Conservation (phyloP, 1,140 invertebrate species). For the Maniola jurtina region DNA sequence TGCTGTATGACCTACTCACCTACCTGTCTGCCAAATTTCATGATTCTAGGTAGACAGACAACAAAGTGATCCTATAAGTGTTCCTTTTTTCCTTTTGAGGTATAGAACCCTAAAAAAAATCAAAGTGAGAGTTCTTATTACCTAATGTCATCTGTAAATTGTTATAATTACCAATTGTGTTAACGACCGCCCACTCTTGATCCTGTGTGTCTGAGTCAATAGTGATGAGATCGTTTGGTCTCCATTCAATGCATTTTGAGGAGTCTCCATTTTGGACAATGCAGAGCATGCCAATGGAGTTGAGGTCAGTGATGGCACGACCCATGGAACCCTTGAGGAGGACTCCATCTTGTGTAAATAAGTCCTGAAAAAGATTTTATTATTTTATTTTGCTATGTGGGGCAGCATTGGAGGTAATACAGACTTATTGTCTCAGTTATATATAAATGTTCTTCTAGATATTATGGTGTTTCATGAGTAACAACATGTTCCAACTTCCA, state of each 20-base stretch:
- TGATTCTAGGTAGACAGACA: too few relatives aligned
- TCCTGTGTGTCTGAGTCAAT: constrained; percentile 87
- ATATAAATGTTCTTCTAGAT: too few relatives aligned
- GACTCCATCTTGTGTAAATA: constrained; percentile 83
- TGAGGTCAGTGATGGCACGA: constrained; percentile 79
- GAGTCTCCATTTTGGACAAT: constrained; percentile 76
- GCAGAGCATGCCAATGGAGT: constrained; percentile 81
- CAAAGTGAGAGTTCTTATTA: too few relatives aligned
- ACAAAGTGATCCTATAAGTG: too few relatives aligned
- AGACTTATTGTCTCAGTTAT: too few relatives aligned
- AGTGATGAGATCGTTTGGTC: constrained; percentile 85
- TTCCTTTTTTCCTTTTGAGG: too few relatives aligned
- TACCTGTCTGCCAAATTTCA: too few relatives aligned
- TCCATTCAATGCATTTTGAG: constrained; percentile 86
- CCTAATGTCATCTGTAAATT: not conserved
- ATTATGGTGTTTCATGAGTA: too few relatives aligned
- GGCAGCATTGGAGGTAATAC: too few relatives aligned
- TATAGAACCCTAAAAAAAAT: too few relatives aligned
- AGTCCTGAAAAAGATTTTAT: constrained; percentile 58
- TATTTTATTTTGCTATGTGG: not conserved
- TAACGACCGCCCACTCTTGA: constrained; percentile 89
- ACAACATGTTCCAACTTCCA: too few relatives aligned
- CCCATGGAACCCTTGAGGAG: constrained; percentile 79
- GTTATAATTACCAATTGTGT: constrained; percentile 81
- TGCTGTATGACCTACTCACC: too few relatives aligned